Evolutionary conservation across 2,797 vertebrate genomes (phyloP), one percentile per base, ranked within the genome.

Genomic region (Mus spretus): DNA sequence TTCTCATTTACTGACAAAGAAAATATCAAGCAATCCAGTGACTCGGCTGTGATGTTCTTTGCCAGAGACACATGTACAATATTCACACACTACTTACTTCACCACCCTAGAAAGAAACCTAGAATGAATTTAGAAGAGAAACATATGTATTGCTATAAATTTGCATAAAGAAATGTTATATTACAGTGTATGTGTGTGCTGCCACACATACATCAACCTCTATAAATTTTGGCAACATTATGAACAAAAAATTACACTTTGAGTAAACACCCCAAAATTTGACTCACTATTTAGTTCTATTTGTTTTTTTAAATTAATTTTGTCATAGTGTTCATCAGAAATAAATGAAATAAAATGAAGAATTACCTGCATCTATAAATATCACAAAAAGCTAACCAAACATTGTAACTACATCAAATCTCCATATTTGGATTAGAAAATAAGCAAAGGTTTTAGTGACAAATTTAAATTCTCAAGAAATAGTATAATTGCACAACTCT

Each of bases 381-480:
- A 63, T 63, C 8, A 79, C 6, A 57, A 53, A 28, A 22, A 5
- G 55, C 72, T 79, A 77, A 85, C 9, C 4, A 81, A 81, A 3
- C 11, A 57, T 47, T 63, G 37, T 79, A 26, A 63, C 77, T 91
- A 84, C 74, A 74, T 89, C 8, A 89, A 55, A 70, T 81, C 53
- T 55, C 28, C 34, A 0, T 31, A 37, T 17, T 0, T 40, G 37
- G 2, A 61, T 61, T 28, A 44, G 40, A 67, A 85, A n/a, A 50
- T n/a, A n/a, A n/a, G 19, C 31, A 82, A 59, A 63, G 14, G 14
- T 37, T 34, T 24, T 40, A 83, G 37, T 67, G 70, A 94, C 63
- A 82, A 70, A 87, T 93, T 59, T 93, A 34, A 87, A 59, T 75
- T 57, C 90, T 44, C 53, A 81, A 61, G 8, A 82, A 37, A 31